Evolutionary conservation across 2,888 invertebrate species (phyloP), one percentile per base, ranked within the genome.

Genomic region (Sisyra nigra): DNA sequence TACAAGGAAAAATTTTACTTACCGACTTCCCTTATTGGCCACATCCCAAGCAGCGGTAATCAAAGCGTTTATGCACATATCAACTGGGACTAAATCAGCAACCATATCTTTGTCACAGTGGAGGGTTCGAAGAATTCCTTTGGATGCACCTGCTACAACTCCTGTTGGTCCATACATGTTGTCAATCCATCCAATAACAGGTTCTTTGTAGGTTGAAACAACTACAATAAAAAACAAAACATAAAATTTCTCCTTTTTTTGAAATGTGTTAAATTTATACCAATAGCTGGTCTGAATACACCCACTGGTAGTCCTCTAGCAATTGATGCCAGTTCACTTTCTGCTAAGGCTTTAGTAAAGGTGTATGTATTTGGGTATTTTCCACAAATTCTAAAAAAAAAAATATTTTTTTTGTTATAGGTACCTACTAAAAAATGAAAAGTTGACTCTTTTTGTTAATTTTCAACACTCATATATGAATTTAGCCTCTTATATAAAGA

Each of bases 331-430:
- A 88, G 58, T 45, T 79, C 64, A 49, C 74, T 71, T 57, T 91
- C 89, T 0, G 85, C 85, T 41, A 89, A 55, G 1, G 86, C 83
- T 65, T 91, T 91, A 2, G 88, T 87, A 56, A 80, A 85, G 0
- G 85, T 82, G 63, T 91, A 91, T 0, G 87, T 87, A 57, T 89
- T 89, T 0, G 88, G 88, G 69, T 84, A 81, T 1, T 67, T 56
- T 13, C 71, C 72, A 14, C 75, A 54, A n/a, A 74, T 61, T 31
- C 75, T 76, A 58, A 17, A 66, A 63, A 44, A 46, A 44, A 46
- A 45, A 40, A 17, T 18, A 30, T 17, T 14, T 18, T 14, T 35
- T n/a, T 32, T 11, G 32, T 32, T 32, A 32, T 32, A n/a, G 32
- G 2, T 4, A 3, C 3, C 4, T 32, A 11, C 2, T 11, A 32